Evolutionary conservation across 2,113 vertebrate genomes (phyloP).

Genomic region (Columba janthina): DNA sequence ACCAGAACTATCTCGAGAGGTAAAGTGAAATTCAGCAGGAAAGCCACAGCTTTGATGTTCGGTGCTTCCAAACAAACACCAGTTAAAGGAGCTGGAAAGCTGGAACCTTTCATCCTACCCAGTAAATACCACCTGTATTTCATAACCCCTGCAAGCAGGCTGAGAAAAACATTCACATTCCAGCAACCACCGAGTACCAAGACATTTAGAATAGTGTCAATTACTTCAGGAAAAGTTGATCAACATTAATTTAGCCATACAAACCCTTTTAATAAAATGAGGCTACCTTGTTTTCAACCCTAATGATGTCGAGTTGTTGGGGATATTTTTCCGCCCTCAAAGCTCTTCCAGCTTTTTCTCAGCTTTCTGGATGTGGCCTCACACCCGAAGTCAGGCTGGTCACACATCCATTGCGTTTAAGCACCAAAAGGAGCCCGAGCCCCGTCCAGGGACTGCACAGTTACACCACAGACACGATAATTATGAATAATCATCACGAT

Average conservation of each 20-base stretch:
- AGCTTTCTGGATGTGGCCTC: neutral
- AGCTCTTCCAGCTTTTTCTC: neutral
- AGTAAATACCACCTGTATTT: neutral
- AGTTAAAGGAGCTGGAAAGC: neutral
- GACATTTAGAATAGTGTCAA: rapidly evolving
- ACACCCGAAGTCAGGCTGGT: neutral
- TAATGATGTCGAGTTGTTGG: neutral
- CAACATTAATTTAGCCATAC: neutral
- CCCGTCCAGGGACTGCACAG: no score
- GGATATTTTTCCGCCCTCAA: rapidly evolving
- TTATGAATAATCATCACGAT: rapidly evolving
- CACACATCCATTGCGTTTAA: neutral
- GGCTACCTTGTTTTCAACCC: no score
- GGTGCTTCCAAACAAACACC: neutral
- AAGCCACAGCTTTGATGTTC: neutral
- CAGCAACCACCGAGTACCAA: neutral
- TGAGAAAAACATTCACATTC: neutral
- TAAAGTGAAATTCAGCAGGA: neutral
- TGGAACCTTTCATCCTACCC: neutral
- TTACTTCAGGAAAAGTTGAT: neutral
- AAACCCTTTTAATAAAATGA: neutral
- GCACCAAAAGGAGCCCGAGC: neutral
- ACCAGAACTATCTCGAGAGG: neutral
- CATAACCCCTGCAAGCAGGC: neutral
- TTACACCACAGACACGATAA: neutral